Evolutionary conservation across 2,113 vertebrate genomes (phyloP).

Genomic region (Diadophis punctatus): DNA sequence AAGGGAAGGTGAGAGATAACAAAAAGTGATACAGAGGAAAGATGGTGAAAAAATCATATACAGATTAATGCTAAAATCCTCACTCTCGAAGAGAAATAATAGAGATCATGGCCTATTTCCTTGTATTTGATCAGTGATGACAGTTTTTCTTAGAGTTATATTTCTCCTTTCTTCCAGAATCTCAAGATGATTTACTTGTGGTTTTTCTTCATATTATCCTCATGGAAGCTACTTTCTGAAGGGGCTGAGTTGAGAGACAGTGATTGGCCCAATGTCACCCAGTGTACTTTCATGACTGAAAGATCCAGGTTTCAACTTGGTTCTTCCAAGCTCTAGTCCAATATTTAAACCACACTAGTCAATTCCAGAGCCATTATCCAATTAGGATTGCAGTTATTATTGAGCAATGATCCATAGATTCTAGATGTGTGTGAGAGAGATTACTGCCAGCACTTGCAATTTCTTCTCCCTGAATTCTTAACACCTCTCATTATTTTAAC

Average conservation of each 20-base stretch:
- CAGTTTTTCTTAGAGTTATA: neutral
- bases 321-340: neutral
- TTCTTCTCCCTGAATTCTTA: neutral
- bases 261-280: neutral
- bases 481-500: neutral
- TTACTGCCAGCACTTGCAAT: neutral
- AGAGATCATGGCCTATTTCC: neutral
- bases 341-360: neutral
- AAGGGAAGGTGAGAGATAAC: neutral
- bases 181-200: neutral
- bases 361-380: neutral
- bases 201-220: neutral
- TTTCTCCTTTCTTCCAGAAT: neutral
- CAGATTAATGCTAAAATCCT: neutral
- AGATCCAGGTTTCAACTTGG: neutral
- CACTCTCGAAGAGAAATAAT: neutral
- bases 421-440: neutral
- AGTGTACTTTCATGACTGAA: neutral
- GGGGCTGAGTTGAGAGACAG: neutral
- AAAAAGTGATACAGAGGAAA: neutral
- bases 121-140: neutral
- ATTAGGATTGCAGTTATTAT: neutral
- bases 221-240: neutral
- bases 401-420: neutral
- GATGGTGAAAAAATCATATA: neutral